These are phyloP conservation scores for Phengaris alcon DNA, from an alignment of 2,888 invertebrate species.

Conservation along the genomic window DNA sequence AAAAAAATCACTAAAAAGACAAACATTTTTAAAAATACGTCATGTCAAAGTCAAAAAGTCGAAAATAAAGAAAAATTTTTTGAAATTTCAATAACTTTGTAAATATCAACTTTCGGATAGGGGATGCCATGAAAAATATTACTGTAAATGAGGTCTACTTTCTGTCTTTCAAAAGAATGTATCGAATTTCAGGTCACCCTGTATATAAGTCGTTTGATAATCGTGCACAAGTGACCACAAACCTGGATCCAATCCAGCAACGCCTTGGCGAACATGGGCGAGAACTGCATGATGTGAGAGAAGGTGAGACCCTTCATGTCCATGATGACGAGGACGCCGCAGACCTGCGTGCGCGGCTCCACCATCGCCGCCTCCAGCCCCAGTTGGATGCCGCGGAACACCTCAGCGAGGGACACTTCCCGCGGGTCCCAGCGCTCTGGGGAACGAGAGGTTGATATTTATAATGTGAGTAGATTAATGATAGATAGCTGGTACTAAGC, in stretches of 20 bases:
- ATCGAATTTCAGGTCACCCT: too few relatives aligned
- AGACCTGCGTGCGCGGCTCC: slow-evolving; percentile 89
- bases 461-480: background rate
- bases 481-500: background rate
- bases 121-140: too few relatives aligned
- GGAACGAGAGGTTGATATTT: background rate
- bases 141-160: too few relatives aligned
- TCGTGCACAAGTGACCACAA: background rate
- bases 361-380: slow-evolving; percentile 85
- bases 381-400: slow-evolving; percentile 85
- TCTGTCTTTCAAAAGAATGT: too few relatives aligned
- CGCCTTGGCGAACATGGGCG: slow-evolving; percentile 86
- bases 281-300: slow-evolving; percentile 86
- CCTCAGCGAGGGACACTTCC: slow-evolving; percentile 81
- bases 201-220: background rate
- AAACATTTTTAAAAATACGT: too few relatives aligned
- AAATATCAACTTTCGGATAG: too few relatives aligned
- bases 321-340: slow-evolving; percentile 85
- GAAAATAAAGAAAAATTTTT: too few relatives aligned
- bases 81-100: too few relatives aligned
- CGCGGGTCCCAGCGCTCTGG: slow-evolving; percentile 85
- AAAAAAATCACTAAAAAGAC: too few relatives aligned
- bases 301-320: slow-evolving; percentile 88
- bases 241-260: slow-evolving; percentile 86
- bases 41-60: too few relatives aligned